Evolutionary conservation across 2,113 vertebrate genomes (phyloP), one percentile per base, ranked within the genome.

Genomic region (Emydocephalus ijimae): DNA sequence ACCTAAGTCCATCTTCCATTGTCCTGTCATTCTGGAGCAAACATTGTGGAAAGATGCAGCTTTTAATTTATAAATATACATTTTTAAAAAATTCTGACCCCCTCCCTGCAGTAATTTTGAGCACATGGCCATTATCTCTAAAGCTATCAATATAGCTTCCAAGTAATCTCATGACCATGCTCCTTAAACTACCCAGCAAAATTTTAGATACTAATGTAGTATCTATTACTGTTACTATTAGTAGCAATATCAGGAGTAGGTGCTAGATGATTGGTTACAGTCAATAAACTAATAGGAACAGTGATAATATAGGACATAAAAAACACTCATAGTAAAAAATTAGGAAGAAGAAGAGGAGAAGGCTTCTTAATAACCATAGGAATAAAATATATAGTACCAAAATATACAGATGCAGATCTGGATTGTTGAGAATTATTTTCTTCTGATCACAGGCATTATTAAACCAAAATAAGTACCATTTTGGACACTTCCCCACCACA

Each of bases 391-490:
- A 64, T 12, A 48, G 2, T 54, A 69, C 2, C 20, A 59, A 54
- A 52, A 18, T 69, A 69, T 69, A 69, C 9, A 89, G 29, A 74
- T 29, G 14, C n/a, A 5, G 45, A 91, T 95, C 55, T 93, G 91
- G 61, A 93, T 55, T 94, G 52, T 55, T 14, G 87, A 91, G 64
- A 24, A 64, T 95, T 96, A 96, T 96, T 97, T 97, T 95, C 96
- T 95, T 96, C 96, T 97, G 93, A 95, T 96, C 93, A 52, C 96
- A 96, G 94, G 94, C 96, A 96, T 97, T 96, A 94, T 96, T 94
- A 96, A 97, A 98, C 97, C 96, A 69, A 90, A 54, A 97, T 96
- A 96, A 95, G 93, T 93, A 96, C 96, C 97, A 97, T 97, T 97
- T 97, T 97, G 98, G 97, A 64, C 61, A 64, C 61, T 64, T 26